Evolutionary conservation across 2,888 invertebrate genomes (phyloP), one percentile per base, ranked within the genome.

Genomic region (Malthinus flaveolus): DNA sequence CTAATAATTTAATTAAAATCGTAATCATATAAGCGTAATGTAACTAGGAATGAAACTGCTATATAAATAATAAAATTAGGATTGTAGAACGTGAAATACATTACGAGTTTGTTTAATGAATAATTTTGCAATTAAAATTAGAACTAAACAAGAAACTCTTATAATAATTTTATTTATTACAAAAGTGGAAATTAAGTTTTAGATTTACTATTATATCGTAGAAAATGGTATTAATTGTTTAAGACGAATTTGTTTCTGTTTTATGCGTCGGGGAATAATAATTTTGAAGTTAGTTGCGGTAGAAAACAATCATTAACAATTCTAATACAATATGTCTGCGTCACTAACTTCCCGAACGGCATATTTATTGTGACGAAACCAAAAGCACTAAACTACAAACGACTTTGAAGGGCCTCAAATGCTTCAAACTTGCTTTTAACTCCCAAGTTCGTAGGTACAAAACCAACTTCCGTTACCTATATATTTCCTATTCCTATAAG

Each of bases 261-360:
- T 49, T 55, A 23, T 60, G 44, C 49, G 55, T 62, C 64, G 59
- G 61, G 62, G 68, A 69, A 70, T 70, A 68, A 70, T 70, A 70
- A 69, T 68, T 68, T 64, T 64, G 62, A 67, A 66, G 63, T 67
- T 66, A 51, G 63, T 48, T 62, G 53, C 56, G 68, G 68, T 67
- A 59, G 68, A 67, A 68, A 70, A 70, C 68, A 68, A 70, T 70
- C 69, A 69, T 70, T 70, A 70, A 68, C 70, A 70, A 69, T 68
- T 70, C 68, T 57, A 66, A 61, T 66, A 68, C 68, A 68, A 68
- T 68, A 70, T 68, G 70, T 68, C 68, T 66, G 64, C 61, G 69
- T 68, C 68, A 59, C 69, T 64, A 69, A 70, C 68, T 70, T 70
- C 66, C 68, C 49, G 63, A 62, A 56, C 36, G 46, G 61, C 57